Conservation (phyloP, 2,888 invertebrate species). For the Plagiodera versicolora region DNA sequence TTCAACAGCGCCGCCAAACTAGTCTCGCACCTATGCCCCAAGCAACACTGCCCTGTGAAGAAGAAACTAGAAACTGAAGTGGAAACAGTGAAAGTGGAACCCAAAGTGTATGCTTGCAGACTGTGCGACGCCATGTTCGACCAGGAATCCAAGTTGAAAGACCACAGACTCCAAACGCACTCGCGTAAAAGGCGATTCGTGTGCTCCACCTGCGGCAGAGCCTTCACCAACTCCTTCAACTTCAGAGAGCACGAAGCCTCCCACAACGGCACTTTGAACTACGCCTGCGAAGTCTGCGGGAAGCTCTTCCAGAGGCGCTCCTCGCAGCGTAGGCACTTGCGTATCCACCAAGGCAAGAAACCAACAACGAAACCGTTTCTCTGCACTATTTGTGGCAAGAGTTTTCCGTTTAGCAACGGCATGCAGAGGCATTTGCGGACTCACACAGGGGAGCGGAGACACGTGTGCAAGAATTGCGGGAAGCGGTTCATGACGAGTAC, state of each 20-base stretch:
- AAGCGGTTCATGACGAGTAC: slow-evolving; percentile 53
- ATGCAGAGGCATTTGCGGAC: slow-evolving; percentile 50
- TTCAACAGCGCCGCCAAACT: background rate
- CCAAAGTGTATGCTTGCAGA: slow-evolving; percentile 31
- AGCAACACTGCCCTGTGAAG: background rate
- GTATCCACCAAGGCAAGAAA: slow-evolving; percentile 45
- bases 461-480: slow-evolving; percentile 51
- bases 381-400: slow-evolving; percentile 50
- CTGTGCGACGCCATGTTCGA: slow-evolving; percentile 37
- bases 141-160: no score
- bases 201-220: slow-evolving; percentile 33
- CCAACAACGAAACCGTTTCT: slow-evolving; percentile 47
- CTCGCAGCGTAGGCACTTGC: slow-evolving; percentile 43
- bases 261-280: slow-evolving; percentile 47
- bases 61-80: background rate
- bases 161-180: slow-evolving; percentile 35
- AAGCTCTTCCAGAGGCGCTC: slow-evolving; percentile 46
- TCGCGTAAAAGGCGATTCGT: background rate
- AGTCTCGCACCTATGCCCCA: background rate
- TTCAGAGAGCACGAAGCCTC: slow-evolving; percentile 45
- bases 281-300: slow-evolving; percentile 43
- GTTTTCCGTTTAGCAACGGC: slow-evolving; percentile 48
- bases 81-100: background rate
- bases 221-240: slow-evolving; percentile 44
- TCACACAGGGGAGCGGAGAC: slow-evolving; percentile 50